Evolutionary conservation across 2,797 vertebrate genomes (phyloP).

Genomic region (Pelobates cultripes): DNA sequence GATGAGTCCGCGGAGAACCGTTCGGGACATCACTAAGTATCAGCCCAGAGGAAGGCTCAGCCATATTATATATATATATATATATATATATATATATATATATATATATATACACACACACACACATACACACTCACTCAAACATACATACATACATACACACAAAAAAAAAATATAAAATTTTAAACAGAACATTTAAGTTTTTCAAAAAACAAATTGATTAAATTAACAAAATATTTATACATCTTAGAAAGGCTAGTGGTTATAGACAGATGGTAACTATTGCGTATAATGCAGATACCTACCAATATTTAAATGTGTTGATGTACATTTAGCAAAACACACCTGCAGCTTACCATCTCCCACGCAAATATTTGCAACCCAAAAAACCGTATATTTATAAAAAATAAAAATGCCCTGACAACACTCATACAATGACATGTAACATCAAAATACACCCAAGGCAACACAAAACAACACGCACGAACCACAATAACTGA

Average conservation of each 20-base stretch:
- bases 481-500: conserved; percentile 12
- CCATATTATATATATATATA: no score
- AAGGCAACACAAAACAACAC: conserved; percentile 34
- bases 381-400: neutral
- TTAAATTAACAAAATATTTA: no score
- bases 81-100: no score
- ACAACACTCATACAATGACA: conserved; percentile 18
- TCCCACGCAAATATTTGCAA: neutral
- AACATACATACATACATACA: no score
- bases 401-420: neutral
- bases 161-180: no score
- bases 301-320: conserved; percentile 5
- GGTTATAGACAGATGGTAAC: neutral
- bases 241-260: neutral
- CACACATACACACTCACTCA: no score
- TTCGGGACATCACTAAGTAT: no score
- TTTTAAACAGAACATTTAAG: no score
- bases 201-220: no score
- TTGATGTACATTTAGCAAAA: conserved; percentile 5
- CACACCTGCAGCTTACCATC: neutral
- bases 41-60: no score
- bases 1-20: no score
- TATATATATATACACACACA: no score
- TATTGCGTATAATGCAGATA: neutral
- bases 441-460: conserved; percentile 35